These are phyloP conservation scores for Oreortyx pictus DNA, from an alignment of 2,797 vertebrate species.

Conservation along the genomic window DNA sequence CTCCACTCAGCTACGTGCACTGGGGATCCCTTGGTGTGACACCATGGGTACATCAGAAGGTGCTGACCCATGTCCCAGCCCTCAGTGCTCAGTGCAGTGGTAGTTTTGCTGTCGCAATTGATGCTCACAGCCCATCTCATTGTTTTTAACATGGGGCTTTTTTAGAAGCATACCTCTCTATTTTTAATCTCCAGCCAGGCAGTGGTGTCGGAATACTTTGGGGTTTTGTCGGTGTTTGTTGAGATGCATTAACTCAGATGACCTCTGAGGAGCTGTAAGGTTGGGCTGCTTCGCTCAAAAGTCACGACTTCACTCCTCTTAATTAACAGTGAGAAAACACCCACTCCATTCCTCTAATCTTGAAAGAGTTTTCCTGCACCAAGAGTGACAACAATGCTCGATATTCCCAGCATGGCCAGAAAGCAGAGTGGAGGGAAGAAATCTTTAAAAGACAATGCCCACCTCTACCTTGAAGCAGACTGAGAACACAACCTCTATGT, in stretches of 20 bases:
- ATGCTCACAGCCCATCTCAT: not conserved
- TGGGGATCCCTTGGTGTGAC: not conserved
- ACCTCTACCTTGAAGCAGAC: not conserved
- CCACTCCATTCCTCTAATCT: not conserved
- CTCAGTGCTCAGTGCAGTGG: not conserved
- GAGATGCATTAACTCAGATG: conserved; percentile 1
- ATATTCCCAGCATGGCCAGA: not conserved
- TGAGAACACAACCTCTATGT: not conserved
- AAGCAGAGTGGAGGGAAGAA: not conserved
- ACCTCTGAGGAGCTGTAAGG: not conserved
- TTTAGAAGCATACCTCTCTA: not conserved
- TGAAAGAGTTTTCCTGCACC: not conserved
- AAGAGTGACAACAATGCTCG: not conserved
- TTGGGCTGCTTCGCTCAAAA: not conserved
- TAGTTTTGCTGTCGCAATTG: not conserved
- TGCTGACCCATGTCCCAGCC: rapidly evolving
- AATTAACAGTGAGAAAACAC: conserved; percentile 34
- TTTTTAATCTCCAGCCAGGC: not conserved
- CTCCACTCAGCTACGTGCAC: rapidly evolving
- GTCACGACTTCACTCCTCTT: not conserved
- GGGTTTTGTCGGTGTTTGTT: not conserved
- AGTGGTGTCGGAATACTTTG: not conserved
- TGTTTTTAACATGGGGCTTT: rapidly evolving
- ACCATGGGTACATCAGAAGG: not conserved
- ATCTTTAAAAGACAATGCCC: not conserved